These are phyloP conservation scores for Musca vetustissima DNA, from an alignment of 1,140 invertebrate species.

Conservation along the genomic window DNA sequence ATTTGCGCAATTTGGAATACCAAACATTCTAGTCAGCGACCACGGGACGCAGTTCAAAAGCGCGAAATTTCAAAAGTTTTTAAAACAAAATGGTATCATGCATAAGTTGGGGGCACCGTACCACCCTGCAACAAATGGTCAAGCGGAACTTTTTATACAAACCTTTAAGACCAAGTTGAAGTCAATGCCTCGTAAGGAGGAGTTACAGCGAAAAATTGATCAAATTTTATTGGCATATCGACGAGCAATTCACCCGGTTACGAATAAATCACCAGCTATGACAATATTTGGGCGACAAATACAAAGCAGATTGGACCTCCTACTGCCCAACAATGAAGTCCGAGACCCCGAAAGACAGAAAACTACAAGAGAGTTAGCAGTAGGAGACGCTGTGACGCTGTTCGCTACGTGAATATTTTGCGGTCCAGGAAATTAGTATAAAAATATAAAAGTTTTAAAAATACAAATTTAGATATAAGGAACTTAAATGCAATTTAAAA, in stretches of 20 bases:
- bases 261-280: slow-evolving; percentile 28
- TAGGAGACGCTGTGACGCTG: slow-evolving; percentile 25
- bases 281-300: slow-evolving; percentile 29
- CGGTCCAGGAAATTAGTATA: no score
- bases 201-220: slow-evolving; percentile 10
- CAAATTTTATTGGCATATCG: slow-evolving; percentile 27
- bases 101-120: slow-evolving; percentile 24
- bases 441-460: no score
- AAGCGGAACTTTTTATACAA: slow-evolving; percentile 26
- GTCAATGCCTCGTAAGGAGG: neutral
- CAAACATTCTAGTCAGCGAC: slow-evolving; percentile 33
- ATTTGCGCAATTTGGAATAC: slow-evolving; percentile 25
- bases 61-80: slow-evolving; percentile 24
- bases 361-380: neutral
- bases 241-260: slow-evolving; percentile 24
- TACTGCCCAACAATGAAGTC: slow-evolving; percentile 14
- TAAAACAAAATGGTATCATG: slow-evolving; percentile 25
- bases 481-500: no score
- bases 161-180: slow-evolving; percentile 5
- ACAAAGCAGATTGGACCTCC: slow-evolving; percentile 18
- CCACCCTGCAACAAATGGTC: slow-evolving; percentile 27
- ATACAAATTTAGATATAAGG: no score
- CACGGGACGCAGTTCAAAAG: slow-evolving; percentile 30
- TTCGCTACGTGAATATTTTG: no score
- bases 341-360: no score